Conservation (phyloP, 1,140 invertebrate species). For the Leptopilina boulardi region DNA sequence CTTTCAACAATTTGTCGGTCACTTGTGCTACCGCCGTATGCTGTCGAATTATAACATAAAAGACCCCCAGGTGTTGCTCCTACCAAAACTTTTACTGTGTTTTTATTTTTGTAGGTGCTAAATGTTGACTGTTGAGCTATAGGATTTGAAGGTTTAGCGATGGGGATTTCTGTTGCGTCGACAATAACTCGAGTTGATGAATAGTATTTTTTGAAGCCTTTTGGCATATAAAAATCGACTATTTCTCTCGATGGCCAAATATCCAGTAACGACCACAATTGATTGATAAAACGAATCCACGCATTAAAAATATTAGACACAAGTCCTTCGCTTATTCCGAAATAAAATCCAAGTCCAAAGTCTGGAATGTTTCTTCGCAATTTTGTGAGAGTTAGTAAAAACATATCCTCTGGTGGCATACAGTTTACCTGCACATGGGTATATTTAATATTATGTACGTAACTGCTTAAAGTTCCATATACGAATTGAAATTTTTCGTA, state of each 20-base stretch:
- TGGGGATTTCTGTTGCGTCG: constrained; percentile 59
- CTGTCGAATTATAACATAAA: background rate
- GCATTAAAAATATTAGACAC: constrained; percentile 57
- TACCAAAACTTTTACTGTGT: constrained; percentile 49
- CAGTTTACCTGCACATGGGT: too few relatives aligned
- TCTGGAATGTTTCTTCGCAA: too few relatives aligned
- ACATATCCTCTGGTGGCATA: too few relatives aligned
- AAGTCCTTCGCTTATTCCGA: background rate
- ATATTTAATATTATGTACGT: too few relatives aligned
- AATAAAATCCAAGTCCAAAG: too few relatives aligned
- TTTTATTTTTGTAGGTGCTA: constrained; percentile 58
- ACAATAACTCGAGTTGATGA: constrained; percentile 58
- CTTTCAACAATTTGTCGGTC: constrained; percentile 36
- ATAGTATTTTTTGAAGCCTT: constrained; percentile 54
- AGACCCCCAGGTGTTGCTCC: constrained; percentile 39
- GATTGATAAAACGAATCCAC: constrained; percentile 59
- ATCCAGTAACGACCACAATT: constrained; percentile 54
- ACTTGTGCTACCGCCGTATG: constrained; percentile 33
- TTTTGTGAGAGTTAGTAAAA: too few relatives aligned
- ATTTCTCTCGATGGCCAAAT: constrained; percentile 57
- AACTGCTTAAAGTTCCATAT: too few relatives aligned
- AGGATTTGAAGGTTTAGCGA: constrained; percentile 50
- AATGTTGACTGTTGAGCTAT: constrained; percentile 60
- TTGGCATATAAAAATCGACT: constrained; percentile 54
- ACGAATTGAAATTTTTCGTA: too few relatives aligned